These are phyloP conservation scores for Nautilus pompilius DNA, from an alignment of 1,140 invertebrate species.

Conservation along the genomic window DNA sequence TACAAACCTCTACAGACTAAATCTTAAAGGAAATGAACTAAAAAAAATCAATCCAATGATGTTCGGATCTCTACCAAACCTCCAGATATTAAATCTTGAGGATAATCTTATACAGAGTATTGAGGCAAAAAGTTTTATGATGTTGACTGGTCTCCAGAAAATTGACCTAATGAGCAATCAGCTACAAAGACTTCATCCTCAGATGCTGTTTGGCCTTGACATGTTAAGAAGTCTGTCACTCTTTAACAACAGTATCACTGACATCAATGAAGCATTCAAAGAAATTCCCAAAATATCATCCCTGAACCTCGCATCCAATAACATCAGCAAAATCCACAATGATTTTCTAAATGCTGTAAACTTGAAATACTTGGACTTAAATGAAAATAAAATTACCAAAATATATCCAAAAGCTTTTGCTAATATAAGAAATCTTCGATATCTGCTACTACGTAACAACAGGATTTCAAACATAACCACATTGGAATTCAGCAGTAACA, in stretches of 20 bases:
- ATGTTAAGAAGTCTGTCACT: constrained; percentile 54
- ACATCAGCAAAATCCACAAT: constrained; percentile 67
- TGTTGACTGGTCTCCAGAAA: constrained; percentile 24
- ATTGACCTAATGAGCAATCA: constrained; percentile 67
- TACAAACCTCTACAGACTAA: too few relatives aligned
- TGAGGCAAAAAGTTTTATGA: constrained; percentile 21
- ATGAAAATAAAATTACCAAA: constrained; percentile 63
- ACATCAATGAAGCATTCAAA: constrained; percentile 48
- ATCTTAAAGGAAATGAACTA: too few relatives aligned
- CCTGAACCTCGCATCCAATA: constrained; percentile 72
- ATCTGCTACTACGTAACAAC: constrained; percentile 79
- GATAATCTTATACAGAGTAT: too few relatives aligned
- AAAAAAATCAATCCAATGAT: too few relatives aligned
- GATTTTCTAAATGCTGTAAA: constrained; percentile 64
- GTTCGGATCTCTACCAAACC: too few relatives aligned
- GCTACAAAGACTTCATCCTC: constrained; percentile 62
- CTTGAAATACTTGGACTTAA: constrained; percentile 61
- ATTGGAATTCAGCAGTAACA: constrained; percentile 62
- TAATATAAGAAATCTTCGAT: constrained; percentile 81
- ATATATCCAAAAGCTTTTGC: constrained; percentile 60
- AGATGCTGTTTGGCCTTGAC: constrained; percentile 48
- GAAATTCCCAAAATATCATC: constrained; percentile 62
- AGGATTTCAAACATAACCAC: constrained; percentile 69
- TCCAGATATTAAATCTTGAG: too few relatives aligned
- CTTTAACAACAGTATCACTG: constrained; percentile 51